Evolutionary conservation across 2,797 vertebrate species (phyloP).

Genomic region (Aplochiton taeniatus): DNA sequence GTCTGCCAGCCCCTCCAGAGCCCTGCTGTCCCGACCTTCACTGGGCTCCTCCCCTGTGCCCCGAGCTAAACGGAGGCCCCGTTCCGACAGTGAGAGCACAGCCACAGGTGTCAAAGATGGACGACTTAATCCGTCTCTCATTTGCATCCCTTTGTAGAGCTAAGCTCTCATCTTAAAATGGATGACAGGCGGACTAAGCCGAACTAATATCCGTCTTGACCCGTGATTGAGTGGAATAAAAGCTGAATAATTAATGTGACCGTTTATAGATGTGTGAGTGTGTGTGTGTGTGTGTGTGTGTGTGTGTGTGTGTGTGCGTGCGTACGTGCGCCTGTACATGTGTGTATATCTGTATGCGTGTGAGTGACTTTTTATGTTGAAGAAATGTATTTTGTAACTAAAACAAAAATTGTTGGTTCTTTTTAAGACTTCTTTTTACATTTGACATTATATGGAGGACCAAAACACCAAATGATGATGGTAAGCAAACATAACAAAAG

Average conservation of each 20-base stretch:
- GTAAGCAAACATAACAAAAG: too few species aligned
- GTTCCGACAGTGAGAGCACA: slow-evolving; percentile 34
- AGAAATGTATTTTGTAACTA: too few species aligned
- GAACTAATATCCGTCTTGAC: slow-evolving; percentile 44
- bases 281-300: not conserved
- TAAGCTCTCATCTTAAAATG: slow-evolving; percentile 39
- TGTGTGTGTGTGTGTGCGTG: too few species aligned
- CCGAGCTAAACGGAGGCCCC: slow-evolving; percentile 41
- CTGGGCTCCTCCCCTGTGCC: slow-evolving; percentile 21
- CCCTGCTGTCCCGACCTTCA: not conserved
- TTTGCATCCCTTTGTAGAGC: slow-evolving; percentile 60
- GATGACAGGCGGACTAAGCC: slow-evolving; percentile 34
- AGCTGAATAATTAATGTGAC: slow-evolving; percentile 8
- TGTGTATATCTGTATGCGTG: too few species aligned
- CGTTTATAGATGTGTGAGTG: slow-evolving; percentile 13
- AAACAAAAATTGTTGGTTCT: too few species aligned
- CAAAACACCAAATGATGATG: too few species aligned
- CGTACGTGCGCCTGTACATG: too few species aligned
- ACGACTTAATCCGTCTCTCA: slow-evolving; percentile 45
- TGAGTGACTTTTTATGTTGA: not conserved
- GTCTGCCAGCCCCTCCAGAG: not conserved
- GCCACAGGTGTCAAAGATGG: slow-evolving; percentile 42
- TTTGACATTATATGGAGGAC: too few species aligned
- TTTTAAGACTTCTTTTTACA: too few species aligned
- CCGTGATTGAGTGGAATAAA: slow-evolving; percentile 54